Base-by-base conservation (phyloP, 2,888 invertebrate species). In the Plagodis dolabraria region DNA sequence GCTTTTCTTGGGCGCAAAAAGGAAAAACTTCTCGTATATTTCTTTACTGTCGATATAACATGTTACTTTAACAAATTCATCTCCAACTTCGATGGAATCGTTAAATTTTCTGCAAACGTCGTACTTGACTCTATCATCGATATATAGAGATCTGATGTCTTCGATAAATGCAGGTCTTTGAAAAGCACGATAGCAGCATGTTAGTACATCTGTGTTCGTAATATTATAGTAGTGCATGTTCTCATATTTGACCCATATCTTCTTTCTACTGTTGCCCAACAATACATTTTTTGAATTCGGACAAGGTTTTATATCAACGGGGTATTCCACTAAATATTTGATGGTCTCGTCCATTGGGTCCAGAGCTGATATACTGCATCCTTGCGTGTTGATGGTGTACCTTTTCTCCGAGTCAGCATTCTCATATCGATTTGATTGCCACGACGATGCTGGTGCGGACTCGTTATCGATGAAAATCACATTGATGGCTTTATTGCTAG, bases 61-160 rank as follows among this genome's bases (percentile, higher is more conserved):
- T 44, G 83, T 87, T 22, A 96, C 94, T 76, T 91, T 91, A 0
- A 96, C 89, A 75, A 95, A 96, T 80, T 96, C 96, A 47, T 93
- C 87, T 5, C 72, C 73, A 5, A 93, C 81, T 60, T 79, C 68
- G 61, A 86, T 80, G 1, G 74, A 72, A 7, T 84, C 72, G 5
- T 80, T 70, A 66, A 95, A 94, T 40, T 70, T 57, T 12, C 78
- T 76, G 70, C 95, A 95, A 5, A 67, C 50, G 1, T 83, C 79
- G 66, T 87, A 93, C 53, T 85, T 63, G 0, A 87, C 82, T 58
- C 87, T 79, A 51, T 86, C 71, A 68, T 93, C 93, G 12, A 78
- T 65, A 36, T 9, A 11, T 6, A 5, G 8, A 38, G 68, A 63
- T 43, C 53, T 55, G 47, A 70, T 60, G 42, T 68, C 62, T 33